A percentile compares a stretch with the other conserved stretches of the same genome.
These are phyloP conservation scores for Junco hyemalis DNA, from an alignment of 2,113 vertebrate species.

Conservation along the genomic window DNA sequence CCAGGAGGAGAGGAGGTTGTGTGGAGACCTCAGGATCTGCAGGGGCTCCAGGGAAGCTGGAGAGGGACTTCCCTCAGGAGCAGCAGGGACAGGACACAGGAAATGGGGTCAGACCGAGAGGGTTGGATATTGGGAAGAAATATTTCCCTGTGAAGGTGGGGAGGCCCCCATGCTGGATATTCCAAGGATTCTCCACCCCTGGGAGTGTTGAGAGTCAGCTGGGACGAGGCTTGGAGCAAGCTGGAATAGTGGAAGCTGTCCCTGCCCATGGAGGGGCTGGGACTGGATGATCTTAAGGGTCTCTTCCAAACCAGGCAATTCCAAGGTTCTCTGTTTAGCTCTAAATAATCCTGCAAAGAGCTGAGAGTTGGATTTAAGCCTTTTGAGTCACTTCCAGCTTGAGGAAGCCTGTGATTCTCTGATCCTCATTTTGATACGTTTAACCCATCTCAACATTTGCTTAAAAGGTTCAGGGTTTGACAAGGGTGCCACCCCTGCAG, in stretches of 20 bases:
- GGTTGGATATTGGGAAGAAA: not conserved
- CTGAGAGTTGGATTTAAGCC: not conserved
- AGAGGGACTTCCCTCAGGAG: not conserved
- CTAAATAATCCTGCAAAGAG: not conserved
- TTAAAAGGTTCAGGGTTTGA: not conserved
- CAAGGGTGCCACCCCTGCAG: not conserved
- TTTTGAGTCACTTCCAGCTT: not conserved
- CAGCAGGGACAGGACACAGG: not conserved
- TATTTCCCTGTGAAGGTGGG: not conserved
- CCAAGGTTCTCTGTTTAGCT: not conserved
- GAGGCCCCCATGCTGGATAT: not conserved
- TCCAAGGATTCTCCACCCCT: not conserved
- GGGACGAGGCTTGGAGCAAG: accelerated
- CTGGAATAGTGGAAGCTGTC: not conserved
- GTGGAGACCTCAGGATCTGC: not conserved
- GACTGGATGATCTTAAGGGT: not conserved
- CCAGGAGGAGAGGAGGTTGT: not conserved
- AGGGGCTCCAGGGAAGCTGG: not conserved
- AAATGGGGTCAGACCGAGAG: not conserved
- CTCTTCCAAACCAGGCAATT: not conserved
- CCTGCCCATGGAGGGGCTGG: too few species aligned
- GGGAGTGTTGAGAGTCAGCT: not conserved
- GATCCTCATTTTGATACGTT: not conserved
- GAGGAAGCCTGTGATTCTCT: not conserved
- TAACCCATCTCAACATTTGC: not conserved